A percentile compares a stretch with the other conserved stretches of the same genome.
Conservation (phyloP, 2,113 vertebrate genomes). For the Myotis lucifugus region DNA sequence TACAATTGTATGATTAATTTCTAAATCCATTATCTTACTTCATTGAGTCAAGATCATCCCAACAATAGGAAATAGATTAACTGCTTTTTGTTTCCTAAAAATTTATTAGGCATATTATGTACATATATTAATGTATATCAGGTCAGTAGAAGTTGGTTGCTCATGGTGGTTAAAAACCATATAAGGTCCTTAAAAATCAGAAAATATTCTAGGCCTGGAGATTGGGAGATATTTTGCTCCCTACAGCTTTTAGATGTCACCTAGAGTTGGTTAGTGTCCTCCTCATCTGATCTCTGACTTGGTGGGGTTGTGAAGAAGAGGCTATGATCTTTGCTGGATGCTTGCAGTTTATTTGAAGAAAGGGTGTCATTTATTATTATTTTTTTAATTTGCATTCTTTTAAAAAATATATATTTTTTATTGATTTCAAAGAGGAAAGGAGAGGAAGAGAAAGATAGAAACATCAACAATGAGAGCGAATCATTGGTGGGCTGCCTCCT, state of each 20-base stretch:
- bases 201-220: neutral
- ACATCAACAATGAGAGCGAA: too few relatives aligned
- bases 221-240: neutral
- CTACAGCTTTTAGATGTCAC: neutral
- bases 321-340: neutral
- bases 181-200: neutral
- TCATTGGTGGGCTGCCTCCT: too few relatives aligned
- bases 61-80: slow-evolving; percentile 54
- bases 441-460: too few relatives aligned
- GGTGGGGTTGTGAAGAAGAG: neutral
- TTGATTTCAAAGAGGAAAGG: too few relatives aligned
- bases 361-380: neutral
- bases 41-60: slow-evolving; percentile 40
- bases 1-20: slow-evolving; percentile 73
- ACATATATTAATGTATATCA: slow-evolving; percentile 42
- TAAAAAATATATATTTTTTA: too few relatives aligned
- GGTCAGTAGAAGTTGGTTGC: neutral
- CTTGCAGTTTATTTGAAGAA: slow-evolving; percentile 45
- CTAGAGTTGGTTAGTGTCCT: neutral
- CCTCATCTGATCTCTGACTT: neutral
- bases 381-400: too few relatives aligned
- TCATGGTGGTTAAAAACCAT: neutral
- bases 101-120: slow-evolving; percentile 57
- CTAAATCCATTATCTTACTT: slow-evolving; percentile 68
- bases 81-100: slow-evolving; percentile 54